Conservation (phyloP, 1,140 invertebrate species). For the Cecropterus lyciades region DNA sequence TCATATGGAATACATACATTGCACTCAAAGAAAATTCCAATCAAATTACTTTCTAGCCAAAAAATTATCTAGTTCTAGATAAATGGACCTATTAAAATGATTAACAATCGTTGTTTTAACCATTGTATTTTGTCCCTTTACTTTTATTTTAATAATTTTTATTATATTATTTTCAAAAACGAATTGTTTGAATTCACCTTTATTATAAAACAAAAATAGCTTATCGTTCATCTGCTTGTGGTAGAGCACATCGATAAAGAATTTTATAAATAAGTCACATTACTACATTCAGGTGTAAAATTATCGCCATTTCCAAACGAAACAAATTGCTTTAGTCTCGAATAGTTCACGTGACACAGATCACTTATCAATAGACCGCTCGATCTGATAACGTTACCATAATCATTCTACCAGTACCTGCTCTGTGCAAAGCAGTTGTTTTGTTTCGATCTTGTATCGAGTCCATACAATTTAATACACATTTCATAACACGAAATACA, state of each 20-base stretch:
- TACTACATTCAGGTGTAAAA: slow-evolving; percentile 19
- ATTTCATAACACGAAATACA: slow-evolving; percentile 6
- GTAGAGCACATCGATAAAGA: not conserved
- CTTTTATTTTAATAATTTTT: too few relatives aligned
- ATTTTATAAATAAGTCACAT: slow-evolving; percentile 5
- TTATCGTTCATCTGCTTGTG: not conserved
- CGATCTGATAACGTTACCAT: slow-evolving; percentile 13
- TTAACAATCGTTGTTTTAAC: too few relatives aligned
- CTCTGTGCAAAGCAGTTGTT: slow-evolving; percentile 1
- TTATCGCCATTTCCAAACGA: slow-evolving; percentile 18
- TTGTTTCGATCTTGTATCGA: slow-evolving; percentile 1
- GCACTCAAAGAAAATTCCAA: too few relatives aligned
- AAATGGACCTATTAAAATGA: too few relatives aligned
- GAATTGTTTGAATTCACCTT: too few relatives aligned
- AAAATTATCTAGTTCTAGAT: too few relatives aligned
- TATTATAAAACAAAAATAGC: not conserved
- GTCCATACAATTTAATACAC: not conserved
- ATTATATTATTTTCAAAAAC: too few relatives aligned
- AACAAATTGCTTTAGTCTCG: slow-evolving; percentile 24
- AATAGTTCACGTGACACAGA: slow-evolving; percentile 24
- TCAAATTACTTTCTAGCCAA: too few relatives aligned
- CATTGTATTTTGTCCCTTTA: too few relatives aligned
- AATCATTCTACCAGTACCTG: not conserved
- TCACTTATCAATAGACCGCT: slow-evolving; percentile 16
- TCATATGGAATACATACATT: too few relatives aligned